These are phyloP conservation scores for Tichodroma muraria DNA, from an alignment of 2,113 vertebrate genomes.

Conservation along the genomic window DNA sequence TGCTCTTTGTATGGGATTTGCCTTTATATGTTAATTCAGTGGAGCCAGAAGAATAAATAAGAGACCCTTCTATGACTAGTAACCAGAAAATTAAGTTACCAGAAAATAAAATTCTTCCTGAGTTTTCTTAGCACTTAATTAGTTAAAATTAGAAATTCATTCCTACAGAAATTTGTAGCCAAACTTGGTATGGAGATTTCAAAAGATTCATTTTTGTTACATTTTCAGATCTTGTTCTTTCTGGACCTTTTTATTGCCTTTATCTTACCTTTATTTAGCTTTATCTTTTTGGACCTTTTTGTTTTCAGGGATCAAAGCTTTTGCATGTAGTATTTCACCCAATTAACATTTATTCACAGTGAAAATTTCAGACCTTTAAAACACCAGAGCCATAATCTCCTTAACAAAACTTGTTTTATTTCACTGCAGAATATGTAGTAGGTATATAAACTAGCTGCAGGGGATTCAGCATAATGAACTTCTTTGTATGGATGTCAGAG, in stretches of 20 bases:
- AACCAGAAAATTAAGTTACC: neutral
- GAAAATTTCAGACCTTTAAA: neutral
- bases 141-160: neutral
- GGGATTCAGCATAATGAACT: conserved; percentile 21
- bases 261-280: too few species aligned
- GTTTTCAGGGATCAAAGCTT: neutral
- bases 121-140: neutral
- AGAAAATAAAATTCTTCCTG: neutral
- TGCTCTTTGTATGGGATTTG: neutral
- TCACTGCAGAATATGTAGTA: neutral
- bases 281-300: too few species aligned
- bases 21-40: neutral
- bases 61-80: neutral
- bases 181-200: neutral
- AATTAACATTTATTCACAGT: neutral
- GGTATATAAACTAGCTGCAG: neutral
- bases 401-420: conserved; percentile 41
- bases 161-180: neutral
- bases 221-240: neutral
- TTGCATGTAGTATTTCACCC: neutral
- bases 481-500: conserved; percentile 21
- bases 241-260: too few species aligned
- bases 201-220: neutral
- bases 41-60: neutral
- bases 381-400: neutral